phyloP scores from a whole-genome alignment of 2,888 invertebrate species.

The Diaperis boleti region DNA sequence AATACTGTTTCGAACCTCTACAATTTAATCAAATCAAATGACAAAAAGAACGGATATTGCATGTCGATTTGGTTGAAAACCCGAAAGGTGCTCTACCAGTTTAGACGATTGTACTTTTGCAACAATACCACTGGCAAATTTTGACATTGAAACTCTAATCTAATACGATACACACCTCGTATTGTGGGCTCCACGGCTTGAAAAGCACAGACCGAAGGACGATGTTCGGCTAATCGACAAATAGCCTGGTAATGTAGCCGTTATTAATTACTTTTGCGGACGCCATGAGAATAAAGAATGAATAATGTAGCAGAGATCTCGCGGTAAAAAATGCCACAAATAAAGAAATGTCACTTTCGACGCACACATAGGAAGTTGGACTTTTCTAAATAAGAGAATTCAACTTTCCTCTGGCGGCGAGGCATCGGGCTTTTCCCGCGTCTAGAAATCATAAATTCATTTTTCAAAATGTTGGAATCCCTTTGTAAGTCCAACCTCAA shows the following conservation, averaged over 20 bases:
- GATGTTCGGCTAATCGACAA: conserved; percentile 15
- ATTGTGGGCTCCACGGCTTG: conserved; percentile 10
- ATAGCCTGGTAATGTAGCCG: neutral
- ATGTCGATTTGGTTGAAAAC: neutral
- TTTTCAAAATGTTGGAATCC: too few relatives aligned
- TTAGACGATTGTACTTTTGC: conserved; percentile 20
- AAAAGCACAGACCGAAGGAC: conserved; percentile 29
- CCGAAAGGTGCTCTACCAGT: conserved; percentile 2
- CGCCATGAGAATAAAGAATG: too few relatives aligned
- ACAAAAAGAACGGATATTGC: neutral
- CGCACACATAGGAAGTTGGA: neutral
- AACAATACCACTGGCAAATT: conserved; percentile 26
- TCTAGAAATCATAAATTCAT: too few relatives aligned
- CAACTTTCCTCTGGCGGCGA: neutral
- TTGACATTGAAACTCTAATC: conserved; percentile 33
- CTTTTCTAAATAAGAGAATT: neutral
- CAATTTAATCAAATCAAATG: too few relatives aligned
- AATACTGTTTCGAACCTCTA: too few relatives aligned
- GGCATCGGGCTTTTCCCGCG: neutral
- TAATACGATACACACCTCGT: conserved; percentile 33
- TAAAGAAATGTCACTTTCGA: neutral
- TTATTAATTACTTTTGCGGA: neutral
- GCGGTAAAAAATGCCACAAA: neutral
- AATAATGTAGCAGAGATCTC: too few relatives aligned
- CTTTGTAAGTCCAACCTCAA: too few relatives aligned